A percentile compares a stretch with the other conserved stretches of the same genome.
These are phyloP conservation scores for Passerina amoena DNA, from an alignment of 2,113 vertebrate species.

Conservation along the genomic window DNA sequence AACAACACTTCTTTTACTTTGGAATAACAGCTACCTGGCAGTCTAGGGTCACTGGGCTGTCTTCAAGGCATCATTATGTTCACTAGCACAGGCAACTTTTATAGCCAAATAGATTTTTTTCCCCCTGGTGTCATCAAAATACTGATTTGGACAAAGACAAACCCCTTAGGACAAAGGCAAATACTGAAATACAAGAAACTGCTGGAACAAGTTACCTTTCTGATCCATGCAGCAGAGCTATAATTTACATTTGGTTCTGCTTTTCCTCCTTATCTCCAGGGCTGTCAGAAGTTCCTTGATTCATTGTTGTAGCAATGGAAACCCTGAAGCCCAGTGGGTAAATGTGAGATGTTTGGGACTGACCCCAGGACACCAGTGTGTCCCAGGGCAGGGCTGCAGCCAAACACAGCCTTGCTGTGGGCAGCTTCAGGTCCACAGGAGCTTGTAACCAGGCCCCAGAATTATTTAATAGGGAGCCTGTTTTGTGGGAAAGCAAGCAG, in stretches of 20 bases:
- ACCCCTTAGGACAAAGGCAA: background rate
- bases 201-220: background rate
- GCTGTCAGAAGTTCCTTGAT: constrained; percentile 5
- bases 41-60: background rate
- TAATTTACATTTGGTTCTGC: background rate
- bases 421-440: background rate
- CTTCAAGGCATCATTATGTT: background rate
- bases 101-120: background rate
- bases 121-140: background rate
- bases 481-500: background rate
- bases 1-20: background rate
- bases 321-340: background rate
- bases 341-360: background rate
- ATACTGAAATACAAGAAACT: background rate
- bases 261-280: background rate
- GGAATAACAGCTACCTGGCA: background rate
- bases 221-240: background rate
- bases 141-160: background rate
- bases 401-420: background rate
- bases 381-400: background rate
- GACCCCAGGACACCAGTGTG: background rate
- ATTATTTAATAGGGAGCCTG: background rate
- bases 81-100: background rate
- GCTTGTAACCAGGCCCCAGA: background rate
- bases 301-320: background rate